These are phyloP conservation scores for Excalfactoria chinensis DNA, from an alignment of 2,113 vertebrate genomes.

Conservation along the genomic window DNA sequence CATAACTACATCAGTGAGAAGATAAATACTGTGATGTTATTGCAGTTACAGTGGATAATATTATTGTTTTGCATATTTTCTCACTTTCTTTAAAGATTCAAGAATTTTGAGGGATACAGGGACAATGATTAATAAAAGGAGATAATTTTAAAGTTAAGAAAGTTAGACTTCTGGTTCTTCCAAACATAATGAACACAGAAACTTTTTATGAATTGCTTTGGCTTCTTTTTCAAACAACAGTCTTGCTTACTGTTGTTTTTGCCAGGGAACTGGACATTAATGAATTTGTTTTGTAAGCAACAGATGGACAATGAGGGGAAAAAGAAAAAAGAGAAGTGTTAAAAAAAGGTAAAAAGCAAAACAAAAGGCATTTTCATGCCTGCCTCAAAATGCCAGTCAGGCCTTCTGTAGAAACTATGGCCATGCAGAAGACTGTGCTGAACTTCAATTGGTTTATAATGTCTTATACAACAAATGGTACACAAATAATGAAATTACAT, in stretches of 20 bases:
- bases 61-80: not conserved
- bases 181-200: not conserved
- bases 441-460: not conserved
- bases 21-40: not conserved
- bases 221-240: not conserved
- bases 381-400: not conserved
- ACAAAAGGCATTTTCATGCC: not conserved
- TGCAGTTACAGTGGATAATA: not conserved
- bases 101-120: not conserved
- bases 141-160: not conserved
- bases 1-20: not conserved
- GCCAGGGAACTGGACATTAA: not conserved
- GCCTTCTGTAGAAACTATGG: not conserved
- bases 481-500: not conserved
- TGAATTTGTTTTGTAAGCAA: not conserved
- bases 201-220: not conserved
- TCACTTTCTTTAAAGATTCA: not conserved
- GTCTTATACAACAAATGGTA: not conserved
- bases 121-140: not conserved
- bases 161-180: not conserved
- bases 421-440: not conserved
- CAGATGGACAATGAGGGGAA: not conserved
- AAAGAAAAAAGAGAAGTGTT: accelerated
- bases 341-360: not conserved
- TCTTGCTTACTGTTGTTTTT: not conserved